Evolutionary conservation across 2,888 invertebrate genomes (phyloP).

Genomic region (Notodonta dromedarius): DNA sequence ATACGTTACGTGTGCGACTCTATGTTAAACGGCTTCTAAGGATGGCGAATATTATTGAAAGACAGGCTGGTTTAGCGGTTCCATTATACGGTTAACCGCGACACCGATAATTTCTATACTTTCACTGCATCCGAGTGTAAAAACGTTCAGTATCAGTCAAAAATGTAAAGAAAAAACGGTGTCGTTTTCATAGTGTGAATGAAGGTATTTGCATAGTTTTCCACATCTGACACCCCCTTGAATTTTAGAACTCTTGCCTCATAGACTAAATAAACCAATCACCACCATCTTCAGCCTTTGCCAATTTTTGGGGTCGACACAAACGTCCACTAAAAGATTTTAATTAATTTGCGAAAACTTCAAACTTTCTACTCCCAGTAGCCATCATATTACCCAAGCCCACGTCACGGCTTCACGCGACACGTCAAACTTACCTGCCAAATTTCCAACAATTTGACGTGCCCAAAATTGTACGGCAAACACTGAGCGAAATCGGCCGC

Average conservation of each 20-base stretch:
- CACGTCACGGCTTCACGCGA: not conserved
- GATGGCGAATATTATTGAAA: too few relatives aligned
- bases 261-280: too few relatives aligned
- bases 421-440: not conserved
- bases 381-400: not conserved
- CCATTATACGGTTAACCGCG: too few relatives aligned
- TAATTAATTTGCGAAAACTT: not conserved
- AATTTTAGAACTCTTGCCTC: too few relatives aligned
- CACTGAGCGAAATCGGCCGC: constrained; percentile 12
- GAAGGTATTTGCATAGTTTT: not conserved
- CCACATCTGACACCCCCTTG: too few relatives aligned
- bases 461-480: constrained; percentile 10
- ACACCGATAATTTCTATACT: too few relatives aligned
- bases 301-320: not conserved
- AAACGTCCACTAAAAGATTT: not conserved
- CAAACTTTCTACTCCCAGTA: not conserved
- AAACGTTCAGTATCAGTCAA: too few relatives aligned
- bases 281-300: too few relatives aligned
- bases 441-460: constrained; percentile 5
- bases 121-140: too few relatives aligned
- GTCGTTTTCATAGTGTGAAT: not conserved
- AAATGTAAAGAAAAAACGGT: too few relatives aligned
- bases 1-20: not conserved
- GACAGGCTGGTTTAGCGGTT: too few relatives aligned
- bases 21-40: too few relatives aligned